These are phyloP conservation scores for Neosalanx taihuensis DNA, from an alignment of 2,797 vertebrate genomes.

Conservation along the genomic window DNA sequence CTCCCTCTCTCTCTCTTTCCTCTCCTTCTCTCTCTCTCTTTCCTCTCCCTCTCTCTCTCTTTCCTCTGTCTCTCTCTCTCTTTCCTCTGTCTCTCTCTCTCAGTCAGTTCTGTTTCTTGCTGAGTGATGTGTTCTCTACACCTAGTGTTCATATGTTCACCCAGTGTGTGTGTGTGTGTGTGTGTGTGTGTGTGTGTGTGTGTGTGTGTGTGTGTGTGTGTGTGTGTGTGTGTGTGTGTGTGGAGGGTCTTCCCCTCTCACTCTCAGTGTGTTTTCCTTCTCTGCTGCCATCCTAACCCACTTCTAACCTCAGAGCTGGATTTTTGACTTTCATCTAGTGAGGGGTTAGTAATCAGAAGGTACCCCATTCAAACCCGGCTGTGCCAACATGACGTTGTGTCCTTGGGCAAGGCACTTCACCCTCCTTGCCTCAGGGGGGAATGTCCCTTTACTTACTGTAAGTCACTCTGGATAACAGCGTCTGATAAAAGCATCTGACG, in stretches of 20 bases:
- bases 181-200: slow-evolving; percentile 1
- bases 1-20: slow-evolving; percentile 32
- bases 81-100: slow-evolving; percentile 52
- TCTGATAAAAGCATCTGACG: too few species aligned
- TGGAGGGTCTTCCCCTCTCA: neutral
- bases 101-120: too few species aligned
- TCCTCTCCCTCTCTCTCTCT: neutral
- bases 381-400: too few species aligned
- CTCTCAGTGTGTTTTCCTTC: too few species aligned
- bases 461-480: too few species aligned
- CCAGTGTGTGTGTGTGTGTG: slow-evolving; percentile 11
- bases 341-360: neutral
- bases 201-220: slow-evolving; percentile 16
- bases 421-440: too few species aligned
- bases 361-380: too few species aligned
- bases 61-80: slow-evolving; percentile 42
- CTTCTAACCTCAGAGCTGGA: too few species aligned
- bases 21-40: slow-evolving; percentile 13
- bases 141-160: neutral
- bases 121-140: neutral
- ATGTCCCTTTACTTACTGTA: too few species aligned
- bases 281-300: too few species aligned
- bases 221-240: neutral
- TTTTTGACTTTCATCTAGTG: neutral
- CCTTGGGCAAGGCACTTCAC: too few species aligned